Conservation (phyloP, 2,888 invertebrate genomes). For the Meiosimyza platycephala region DNA sequence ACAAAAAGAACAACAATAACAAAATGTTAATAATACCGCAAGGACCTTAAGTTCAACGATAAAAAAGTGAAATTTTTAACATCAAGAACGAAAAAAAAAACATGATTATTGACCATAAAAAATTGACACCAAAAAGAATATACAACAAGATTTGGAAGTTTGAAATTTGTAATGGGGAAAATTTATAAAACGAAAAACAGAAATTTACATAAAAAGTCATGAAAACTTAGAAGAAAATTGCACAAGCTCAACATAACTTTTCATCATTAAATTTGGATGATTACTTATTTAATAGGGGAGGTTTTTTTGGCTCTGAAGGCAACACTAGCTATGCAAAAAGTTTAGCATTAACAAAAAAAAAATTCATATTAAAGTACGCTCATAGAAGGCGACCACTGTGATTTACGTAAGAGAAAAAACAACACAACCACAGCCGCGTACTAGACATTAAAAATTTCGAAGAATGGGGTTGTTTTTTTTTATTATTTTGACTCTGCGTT, state of each 20-base stretch:
- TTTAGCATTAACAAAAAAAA: neutral
- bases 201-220: neutral
- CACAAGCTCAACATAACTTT: slow-evolving; percentile 10
- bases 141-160: too few species aligned
- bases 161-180: too few species aligned
- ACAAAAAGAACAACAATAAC: neutral
- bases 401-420: too few species aligned
- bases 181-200: neutral
- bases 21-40: slow-evolving; percentile 10
- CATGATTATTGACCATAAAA: neutral
- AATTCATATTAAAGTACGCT: neutral
- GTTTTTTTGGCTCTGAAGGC: neutral
- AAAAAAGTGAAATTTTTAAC: neutral
- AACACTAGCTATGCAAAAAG: neutral
- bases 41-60: slow-evolving; percentile 21
- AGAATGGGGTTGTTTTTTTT: too few species aligned
- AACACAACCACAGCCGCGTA: too few species aligned
- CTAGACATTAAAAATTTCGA: too few species aligned
- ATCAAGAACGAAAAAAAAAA: neutral
- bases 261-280: slow-evolving; percentile 31
- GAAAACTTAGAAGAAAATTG: neutral
- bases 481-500: too few species aligned
- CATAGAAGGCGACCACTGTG: neutral
- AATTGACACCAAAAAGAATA: neutral
- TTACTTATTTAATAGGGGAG: slow-evolving; percentile 17